phyloP scores from a whole-genome alignment of 2,888 invertebrate species.

The Chaitophorus viminalis region DNA sequence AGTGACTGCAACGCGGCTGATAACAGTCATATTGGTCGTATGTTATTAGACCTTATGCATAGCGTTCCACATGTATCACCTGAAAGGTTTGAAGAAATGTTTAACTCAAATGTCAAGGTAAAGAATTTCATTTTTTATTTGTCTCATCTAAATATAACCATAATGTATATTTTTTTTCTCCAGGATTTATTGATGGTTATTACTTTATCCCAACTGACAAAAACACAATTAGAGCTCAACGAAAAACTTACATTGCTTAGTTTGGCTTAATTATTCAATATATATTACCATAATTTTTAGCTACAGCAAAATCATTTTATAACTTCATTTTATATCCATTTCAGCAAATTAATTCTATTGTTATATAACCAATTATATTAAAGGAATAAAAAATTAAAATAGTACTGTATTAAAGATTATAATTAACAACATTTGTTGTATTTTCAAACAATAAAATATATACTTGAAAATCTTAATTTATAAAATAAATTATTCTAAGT shows the following conservation, averaged over 20 bases:
- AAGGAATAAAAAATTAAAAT: background rate
- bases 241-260: constrained; percentile 90
- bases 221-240: constrained; percentile 95
- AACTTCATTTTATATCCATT: background rate
- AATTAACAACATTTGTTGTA: background rate
- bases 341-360: background rate
- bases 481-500: background rate
- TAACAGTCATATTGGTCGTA: constrained; percentile 77
- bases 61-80: constrained; percentile 90
- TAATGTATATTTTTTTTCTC: constrained; percentile 64
- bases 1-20: constrained; percentile 71
- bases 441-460: background rate
- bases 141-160: background rate
- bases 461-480: background rate
- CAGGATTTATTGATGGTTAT: constrained; percentile 95
- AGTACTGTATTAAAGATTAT: background rate
- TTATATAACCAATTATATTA: background rate
- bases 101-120: constrained; percentile 93
- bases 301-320: background rate
- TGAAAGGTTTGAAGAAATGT: constrained; percentile 92
- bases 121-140: constrained; percentile 56
- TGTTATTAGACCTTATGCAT: constrained; percentile 88
- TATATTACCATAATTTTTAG: background rate
- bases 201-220: constrained; percentile 93
- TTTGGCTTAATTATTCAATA: constrained; percentile 69